Base-by-base conservation (phyloP, 2,888 invertebrate species). In the Carterocephalus palaemon region DNA sequence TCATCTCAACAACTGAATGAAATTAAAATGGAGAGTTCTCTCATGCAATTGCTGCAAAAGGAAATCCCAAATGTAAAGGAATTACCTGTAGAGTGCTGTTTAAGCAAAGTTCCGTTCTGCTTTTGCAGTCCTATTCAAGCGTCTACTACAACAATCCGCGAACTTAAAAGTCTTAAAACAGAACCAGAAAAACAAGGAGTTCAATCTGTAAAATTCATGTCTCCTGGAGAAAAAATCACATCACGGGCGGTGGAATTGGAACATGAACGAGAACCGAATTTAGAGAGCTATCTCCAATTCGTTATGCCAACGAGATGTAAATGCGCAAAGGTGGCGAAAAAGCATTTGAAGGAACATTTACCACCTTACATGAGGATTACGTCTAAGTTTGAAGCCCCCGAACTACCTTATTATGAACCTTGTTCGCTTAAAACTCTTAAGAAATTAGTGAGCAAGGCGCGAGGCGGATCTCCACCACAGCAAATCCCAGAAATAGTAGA, bases 291-390 rank as follows among this genome's bases (percentile, higher is more conserved):
- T 50, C 52, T 79, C 16, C 49, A 70, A 29, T 78, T 67, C 33
- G 50, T 75, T 1, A 47, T 61, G 26, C 67, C 81, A 1, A 65
- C 52, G 24, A 64, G 51, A 36, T 84, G 81, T 37, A 51, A 52
- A 26, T 83, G 84, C 53, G 53, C 60, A 2, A 75, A 71, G 56
- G 59, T 39, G 31, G 72, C 70, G 2, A 81, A 80, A 52, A 79
- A 80, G 52, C 65, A 75, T 57, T 63, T 83, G 20, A 28, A 57
- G 16, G 76, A 78, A 40, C 71, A 81, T 54, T 51, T 84, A 17
- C 85, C 85, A 1, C 54, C 70, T 2, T 85, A 84, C 45, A 84
- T 84, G 84, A 65, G 58, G 46, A 72, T 62, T 7, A 66, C 57
- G 64, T 82, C 82, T 1, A 46, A 22, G 8, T 84, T 57, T 48